Conservation (phyloP, 92 coral and sea anemone species). For the Actinostola sp. region DNA sequence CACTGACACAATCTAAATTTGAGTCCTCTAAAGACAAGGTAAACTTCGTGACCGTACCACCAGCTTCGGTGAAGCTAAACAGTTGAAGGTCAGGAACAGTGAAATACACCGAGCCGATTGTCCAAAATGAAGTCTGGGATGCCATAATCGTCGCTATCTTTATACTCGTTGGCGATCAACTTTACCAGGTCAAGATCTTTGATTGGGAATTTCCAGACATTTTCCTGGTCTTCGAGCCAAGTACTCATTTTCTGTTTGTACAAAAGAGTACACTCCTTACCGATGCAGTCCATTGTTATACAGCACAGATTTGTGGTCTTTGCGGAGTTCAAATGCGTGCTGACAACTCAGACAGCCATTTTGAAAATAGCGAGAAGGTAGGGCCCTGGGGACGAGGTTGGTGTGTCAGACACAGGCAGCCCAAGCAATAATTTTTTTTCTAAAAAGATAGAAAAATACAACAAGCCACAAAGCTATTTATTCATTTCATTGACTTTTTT, state of each 20-base stretch:
- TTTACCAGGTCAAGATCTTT: not conserved
- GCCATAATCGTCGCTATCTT: not conserved
- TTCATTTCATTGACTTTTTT: no score
- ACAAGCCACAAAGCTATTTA: no score
- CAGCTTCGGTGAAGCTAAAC: not conserved
- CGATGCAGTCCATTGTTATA: not conserved
- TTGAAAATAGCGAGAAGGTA: no score
- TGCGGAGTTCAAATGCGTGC: no score
- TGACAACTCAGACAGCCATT: no score
- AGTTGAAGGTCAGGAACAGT: not conserved
- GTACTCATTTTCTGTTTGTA: constrained; percentile 3
- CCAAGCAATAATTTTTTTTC: no score
- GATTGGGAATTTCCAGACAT: not conserved
- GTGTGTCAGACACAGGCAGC: no score
- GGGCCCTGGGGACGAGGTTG: no score
- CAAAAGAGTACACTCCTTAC: not conserved
- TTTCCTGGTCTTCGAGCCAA: not conserved
- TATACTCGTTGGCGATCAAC: not conserved
- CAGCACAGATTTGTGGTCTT: no score
- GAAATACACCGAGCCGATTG: not conserved
- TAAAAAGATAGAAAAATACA: no score
- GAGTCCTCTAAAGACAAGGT: not conserved
- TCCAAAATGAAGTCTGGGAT: not conserved
- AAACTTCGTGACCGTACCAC: constrained; percentile 2
- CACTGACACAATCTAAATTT: not conserved